Percentiles rank a stretch among this genome's conserved stretches.
These are phyloP conservation scores for Actinernus sp. DNA, from an alignment of 92 coral and sea anemone species.

Conservation along the genomic window DNA sequence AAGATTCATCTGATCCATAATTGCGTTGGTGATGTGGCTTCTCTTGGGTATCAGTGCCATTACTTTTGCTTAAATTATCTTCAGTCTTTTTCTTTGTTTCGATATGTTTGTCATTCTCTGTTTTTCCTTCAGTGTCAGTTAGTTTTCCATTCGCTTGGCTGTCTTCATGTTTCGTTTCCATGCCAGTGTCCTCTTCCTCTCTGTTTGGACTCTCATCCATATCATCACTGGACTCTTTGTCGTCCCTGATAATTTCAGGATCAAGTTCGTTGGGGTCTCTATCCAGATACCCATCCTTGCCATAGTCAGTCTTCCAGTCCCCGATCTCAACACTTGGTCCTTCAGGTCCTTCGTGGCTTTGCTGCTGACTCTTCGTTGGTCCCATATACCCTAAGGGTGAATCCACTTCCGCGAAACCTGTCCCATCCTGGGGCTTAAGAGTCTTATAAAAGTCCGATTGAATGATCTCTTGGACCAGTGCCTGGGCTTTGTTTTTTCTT, in stretches of 20 bases:
- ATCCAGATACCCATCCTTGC: neutral
- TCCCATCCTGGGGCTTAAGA: constrained; percentile 8
- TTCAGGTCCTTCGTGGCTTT: too few relatives aligned
- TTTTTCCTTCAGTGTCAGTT: neutral
- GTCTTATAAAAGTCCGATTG: constrained; percentile 4
- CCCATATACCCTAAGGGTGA: neutral
- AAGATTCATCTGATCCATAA: too few relatives aligned
- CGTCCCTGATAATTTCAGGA: neutral
- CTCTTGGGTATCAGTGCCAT: neutral
- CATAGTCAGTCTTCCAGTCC: neutral
- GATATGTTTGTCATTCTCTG: neutral
- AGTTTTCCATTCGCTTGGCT: neutral
- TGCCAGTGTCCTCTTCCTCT: constrained; percentile 11
- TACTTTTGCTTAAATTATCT: neutral
- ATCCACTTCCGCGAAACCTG: constrained; percentile 10
- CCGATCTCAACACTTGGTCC: too few relatives aligned
- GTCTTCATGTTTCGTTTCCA: neutral
- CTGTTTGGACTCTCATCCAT: constrained; percentile 8
- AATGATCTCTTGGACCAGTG: too few relatives aligned
- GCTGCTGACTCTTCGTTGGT: too few relatives aligned
- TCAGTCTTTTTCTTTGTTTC: neutral
- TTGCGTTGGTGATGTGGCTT: neutral
- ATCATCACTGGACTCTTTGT: constrained; percentile 7
- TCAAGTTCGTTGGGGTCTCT: constrained; percentile 4
- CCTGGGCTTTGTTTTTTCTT: neutral